These are phyloP conservation scores for Miniopterus natalensis DNA, from an alignment of 2,113 vertebrate species.

Conservation along the genomic window DNA sequence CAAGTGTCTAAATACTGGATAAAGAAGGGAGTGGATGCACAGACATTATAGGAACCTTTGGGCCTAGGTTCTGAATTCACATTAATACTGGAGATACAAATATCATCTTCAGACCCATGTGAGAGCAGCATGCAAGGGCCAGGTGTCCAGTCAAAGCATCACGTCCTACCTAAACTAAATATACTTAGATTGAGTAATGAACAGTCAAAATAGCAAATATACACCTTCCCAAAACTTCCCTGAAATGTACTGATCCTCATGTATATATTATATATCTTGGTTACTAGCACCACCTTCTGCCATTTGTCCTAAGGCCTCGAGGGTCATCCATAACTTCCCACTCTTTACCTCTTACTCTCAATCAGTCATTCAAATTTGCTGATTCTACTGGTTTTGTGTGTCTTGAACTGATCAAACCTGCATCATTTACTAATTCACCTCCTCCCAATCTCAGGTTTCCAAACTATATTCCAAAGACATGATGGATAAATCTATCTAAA, in stretches of 20 bases:
- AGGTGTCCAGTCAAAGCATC: neutral
- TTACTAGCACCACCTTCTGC: neutral
- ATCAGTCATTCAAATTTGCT: neutral
- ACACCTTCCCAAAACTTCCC: neutral
- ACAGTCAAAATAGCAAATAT: neutral
- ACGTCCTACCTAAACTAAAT: neutral
- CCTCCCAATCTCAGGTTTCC: constrained; percentile 19
- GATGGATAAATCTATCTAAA: constrained; percentile 7
- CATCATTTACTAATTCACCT: neutral
- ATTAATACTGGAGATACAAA: neutral
- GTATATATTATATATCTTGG: neutral
- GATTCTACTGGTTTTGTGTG: neutral
- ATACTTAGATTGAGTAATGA: neutral
- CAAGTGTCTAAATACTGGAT: neutral
- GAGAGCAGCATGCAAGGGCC: neutral
- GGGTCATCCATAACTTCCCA: neutral
- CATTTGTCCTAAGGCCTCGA: neutral
- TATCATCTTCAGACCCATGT: neutral
- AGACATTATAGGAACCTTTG: neutral
- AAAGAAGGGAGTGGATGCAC: neutral
- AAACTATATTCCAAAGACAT: constrained; percentile 20
- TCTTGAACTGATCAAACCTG: neutral
- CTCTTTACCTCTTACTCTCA: neutral
- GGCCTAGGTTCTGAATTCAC: neutral
- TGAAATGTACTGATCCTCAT: neutral